These are phyloP conservation scores for Calameuta filiformis DNA, from an alignment of 2,888 invertebrate species.

Conservation along the genomic window DNA sequence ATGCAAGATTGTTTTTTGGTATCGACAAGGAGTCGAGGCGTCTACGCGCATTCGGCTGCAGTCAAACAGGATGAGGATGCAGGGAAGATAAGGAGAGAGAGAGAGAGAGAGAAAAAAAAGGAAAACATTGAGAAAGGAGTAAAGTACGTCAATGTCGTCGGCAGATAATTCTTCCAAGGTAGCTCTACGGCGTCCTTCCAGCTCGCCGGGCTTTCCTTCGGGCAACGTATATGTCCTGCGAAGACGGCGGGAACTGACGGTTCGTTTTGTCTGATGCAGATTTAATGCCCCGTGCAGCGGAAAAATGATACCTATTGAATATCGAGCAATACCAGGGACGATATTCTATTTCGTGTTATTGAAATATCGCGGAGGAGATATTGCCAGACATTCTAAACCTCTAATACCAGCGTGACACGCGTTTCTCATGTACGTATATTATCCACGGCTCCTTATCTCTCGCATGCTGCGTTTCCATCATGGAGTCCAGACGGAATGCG, in stretches of 20 bases:
- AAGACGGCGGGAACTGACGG: conserved; percentile 3
- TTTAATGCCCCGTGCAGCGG: conserved; percentile 6
- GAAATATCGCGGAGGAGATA: neutral
- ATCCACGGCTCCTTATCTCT: neutral
- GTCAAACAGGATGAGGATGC: neutral
- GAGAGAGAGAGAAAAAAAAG: neutral
- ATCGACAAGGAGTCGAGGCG: neutral
- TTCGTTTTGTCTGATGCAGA: conserved; percentile 6
- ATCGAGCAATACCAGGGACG: conserved; percentile 1
- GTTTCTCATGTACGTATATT: neutral
- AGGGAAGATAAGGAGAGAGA: neutral
- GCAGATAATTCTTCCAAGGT: neutral
- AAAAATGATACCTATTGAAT: conserved; percentile 5
- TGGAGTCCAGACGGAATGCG: neutral
- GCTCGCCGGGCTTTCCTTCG: neutral
- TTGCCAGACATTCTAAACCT: neutral
- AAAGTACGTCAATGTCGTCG: neutral
- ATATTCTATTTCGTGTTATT: neutral
- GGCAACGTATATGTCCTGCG: neutral
- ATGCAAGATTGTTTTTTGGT: neutral
- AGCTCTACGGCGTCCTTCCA: neutral
- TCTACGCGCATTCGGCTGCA: neutral
- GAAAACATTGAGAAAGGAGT: neutral
- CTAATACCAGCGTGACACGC: neutral
- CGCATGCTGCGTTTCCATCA: neutral